Evolutionary conservation across 2,888 invertebrate species (phyloP).

Genomic region (Melikaiella ostensackeni): DNA sequence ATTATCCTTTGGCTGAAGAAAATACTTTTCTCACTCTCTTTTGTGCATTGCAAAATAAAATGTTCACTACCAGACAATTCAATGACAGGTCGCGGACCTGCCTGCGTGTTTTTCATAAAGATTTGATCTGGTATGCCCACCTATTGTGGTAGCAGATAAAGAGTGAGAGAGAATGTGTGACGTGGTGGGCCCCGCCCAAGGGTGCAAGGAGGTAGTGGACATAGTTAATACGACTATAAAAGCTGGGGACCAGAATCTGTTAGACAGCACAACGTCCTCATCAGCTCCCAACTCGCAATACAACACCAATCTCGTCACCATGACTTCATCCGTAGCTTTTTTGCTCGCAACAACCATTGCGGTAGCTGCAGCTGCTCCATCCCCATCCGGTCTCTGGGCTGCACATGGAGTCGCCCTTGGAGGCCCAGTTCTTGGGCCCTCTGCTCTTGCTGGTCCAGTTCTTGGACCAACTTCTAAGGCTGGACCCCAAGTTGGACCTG

Average conservation of each 20-base stretch:
- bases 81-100: background rate
- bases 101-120: too few species aligned
- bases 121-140: too few species aligned
- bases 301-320: slow-evolving; percentile 37
- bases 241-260: slow-evolving; percentile 60
- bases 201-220: slow-evolving; percentile 56
- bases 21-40: too few species aligned
- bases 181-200: slow-evolving; percentile 73
- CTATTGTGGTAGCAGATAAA: slow-evolving; percentile 43
- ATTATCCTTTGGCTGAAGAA: too few species aligned
- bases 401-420: slow-evolving; percentile 64
- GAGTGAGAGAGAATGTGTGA: slow-evolving; percentile 67
- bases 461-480: slow-evolving; percentile 68
- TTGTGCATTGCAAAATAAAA: background rate
- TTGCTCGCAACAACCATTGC: slow-evolving; percentile 66
- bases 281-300: slow-evolving; percentile 42
- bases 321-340: slow-evolving; percentile 63
- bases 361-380: slow-evolving; percentile 68
- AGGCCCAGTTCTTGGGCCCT: slow-evolving; percentile 70
- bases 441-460: slow-evolving; percentile 67
- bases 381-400: slow-evolving; percentile 55
- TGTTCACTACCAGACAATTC: background rate
- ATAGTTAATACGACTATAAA: slow-evolving; percentile 66
- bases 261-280: slow-evolving; percentile 63
- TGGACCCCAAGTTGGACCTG: slow-evolving; percentile 70